Conservation (phyloP, 2,888 invertebrate genomes). For the Drosophila pseudotalamancana region DNA sequence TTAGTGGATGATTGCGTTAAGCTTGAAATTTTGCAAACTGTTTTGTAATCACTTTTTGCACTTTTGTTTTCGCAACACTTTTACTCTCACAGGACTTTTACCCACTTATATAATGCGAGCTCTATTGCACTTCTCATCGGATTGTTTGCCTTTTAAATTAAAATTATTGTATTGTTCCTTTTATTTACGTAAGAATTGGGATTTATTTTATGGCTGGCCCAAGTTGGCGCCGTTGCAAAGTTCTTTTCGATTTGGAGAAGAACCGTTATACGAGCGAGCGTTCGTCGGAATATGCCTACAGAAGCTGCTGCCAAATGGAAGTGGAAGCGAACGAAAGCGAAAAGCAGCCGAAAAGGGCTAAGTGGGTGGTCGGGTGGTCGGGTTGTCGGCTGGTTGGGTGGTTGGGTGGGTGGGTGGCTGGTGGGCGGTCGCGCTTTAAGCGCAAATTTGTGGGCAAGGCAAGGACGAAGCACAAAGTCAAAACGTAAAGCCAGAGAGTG, state of each 20-base stretch:
- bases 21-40: slow-evolving; percentile 14
- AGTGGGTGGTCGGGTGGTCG: slow-evolving; percentile 15
- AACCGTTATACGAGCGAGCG: slow-evolving; percentile 41
- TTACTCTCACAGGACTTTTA: slow-evolving; percentile 32
- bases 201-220: slow-evolving; percentile 28
- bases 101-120: slow-evolving; percentile 59
- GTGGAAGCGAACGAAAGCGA: slow-evolving; percentile 69
- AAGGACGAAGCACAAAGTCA: slow-evolving; percentile 74
- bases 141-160: background rate
- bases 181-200: slow-evolving; percentile 67
- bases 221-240: slow-evolving; percentile 40
- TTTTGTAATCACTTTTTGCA: slow-evolving; percentile 68
- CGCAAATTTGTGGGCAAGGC: slow-evolving; percentile 59
- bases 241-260: too few relatives aligned
- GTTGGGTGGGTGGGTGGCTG: background rate
- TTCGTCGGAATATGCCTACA: slow-evolving; percentile 40
- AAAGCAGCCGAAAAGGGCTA: slow-evolving; percentile 63
- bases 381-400: slow-evolving; percentile 2
- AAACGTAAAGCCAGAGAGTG: slow-evolving; percentile 40
- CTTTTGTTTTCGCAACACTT: slow-evolving; percentile 48
- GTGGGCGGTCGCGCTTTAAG: slow-evolving; percentile 40
- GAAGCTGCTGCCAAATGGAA: slow-evolving; percentile 62
- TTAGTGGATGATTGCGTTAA: too few relatives aligned
- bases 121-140: slow-evolving; percentile 1
- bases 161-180: slow-evolving; percentile 6